Conservation (phyloP, 2,797 vertebrate species). For the Sebastes kiyomatsui region DNA sequence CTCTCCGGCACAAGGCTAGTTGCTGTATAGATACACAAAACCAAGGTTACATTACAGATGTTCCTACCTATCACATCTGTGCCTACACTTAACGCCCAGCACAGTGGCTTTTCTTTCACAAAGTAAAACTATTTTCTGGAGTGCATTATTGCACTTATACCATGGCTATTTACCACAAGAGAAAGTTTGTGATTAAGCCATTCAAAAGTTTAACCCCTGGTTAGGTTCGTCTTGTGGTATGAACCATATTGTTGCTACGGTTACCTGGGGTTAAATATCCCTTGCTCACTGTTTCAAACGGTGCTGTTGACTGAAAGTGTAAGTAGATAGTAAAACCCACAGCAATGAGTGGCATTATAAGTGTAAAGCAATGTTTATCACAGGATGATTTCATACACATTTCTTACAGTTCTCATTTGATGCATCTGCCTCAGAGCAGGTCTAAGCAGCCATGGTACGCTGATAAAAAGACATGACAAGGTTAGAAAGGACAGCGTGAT, state of each 20-base stretch:
- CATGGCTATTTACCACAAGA: background rate
- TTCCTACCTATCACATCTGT: no score
- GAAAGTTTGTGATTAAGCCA: background rate
- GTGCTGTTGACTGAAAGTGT: background rate
- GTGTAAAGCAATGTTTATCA: background rate
- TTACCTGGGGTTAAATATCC: background rate
- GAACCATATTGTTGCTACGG: background rate
- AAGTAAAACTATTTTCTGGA: background rate
- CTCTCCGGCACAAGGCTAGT: no score
- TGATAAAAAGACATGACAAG: background rate
- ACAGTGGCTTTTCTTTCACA: background rate
- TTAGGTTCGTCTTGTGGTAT: no score
- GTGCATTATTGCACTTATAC: background rate
- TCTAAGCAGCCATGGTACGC: background rate
- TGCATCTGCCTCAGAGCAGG: background rate
- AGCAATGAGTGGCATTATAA: background rate
- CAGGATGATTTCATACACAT: background rate
- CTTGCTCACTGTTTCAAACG: background rate
- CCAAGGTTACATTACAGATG: no score
- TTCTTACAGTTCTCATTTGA: background rate
- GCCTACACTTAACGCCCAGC: no score
- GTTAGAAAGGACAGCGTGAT: background rate
- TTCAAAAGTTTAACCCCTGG: no score
- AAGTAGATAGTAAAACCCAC: background rate
- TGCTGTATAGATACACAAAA: background rate